Base-by-base conservation (phyloP, 2,797 vertebrate species). In the Paedocypris micromegethes region DNA sequence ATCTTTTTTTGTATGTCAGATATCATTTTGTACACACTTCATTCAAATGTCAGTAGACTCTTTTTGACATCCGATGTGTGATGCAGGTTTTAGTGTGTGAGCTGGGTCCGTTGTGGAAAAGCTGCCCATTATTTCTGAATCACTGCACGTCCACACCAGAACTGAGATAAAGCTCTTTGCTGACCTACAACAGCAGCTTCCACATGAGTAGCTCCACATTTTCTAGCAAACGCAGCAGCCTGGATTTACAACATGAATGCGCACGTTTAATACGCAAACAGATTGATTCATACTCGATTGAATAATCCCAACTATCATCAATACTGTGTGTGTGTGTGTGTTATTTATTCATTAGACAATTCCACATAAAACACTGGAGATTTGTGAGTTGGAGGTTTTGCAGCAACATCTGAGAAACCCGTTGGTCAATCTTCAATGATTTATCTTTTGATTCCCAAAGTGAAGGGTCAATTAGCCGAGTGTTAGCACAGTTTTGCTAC, bases 111-210 rank as follows among this genome's bases (percentile, higher is more conserved):
- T 60, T 74, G 66, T 68, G 56, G 23, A 65, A 58, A 64, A 55
- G 44, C 49, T 48, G 0, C 58, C 45, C 8, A 65, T 70, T 55
- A 65, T 45, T 2, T 9, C 72, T 64, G 61, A 65, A 46, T 58
- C 61, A 60, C 57, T 64, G 61, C 47, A 58, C 52, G 9, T 53
- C 53, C 40, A 51, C 71, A 74, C 43, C 9, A 55, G 47, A 7
- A 47, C 9, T 58, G 6, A 53, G 56, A 69, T 45, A 68, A 45
- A 65, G 67, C 54, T 54, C 45, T 44, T 6, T 58, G 61, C 44
- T 74, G 72, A 69, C 66, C 66, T 74, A 65, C 66, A 69, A 69
- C 46, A 41, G 53, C 70, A 59, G 6, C 44, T 53, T 66, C 39
- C 61, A 46, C 68, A 64, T 8, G 44, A 8, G 37, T 40, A 52